phyloP scores from a whole-genome alignment of 2,797 vertebrate species.

The Anas capensis region DNA sequence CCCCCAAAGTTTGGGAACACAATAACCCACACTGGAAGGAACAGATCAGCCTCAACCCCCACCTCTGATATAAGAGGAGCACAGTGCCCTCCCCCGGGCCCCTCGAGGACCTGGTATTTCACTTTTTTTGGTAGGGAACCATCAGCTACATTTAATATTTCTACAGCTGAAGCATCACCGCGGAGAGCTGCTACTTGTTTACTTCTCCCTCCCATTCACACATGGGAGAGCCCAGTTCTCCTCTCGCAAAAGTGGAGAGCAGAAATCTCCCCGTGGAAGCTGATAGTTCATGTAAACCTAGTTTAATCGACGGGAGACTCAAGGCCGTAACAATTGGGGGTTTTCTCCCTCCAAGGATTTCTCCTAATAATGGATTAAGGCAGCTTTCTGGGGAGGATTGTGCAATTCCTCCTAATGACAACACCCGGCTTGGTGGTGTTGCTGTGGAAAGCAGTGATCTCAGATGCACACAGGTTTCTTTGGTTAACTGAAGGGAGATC shows the following conservation, averaged over 20 bases:
- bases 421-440: background rate
- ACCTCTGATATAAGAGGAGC: background rate
- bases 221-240: accelerated
- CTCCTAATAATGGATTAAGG: background rate
- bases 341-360: background rate
- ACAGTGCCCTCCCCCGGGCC: background rate
- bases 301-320: background rate
- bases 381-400: background rate
- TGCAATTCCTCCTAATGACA: background rate
- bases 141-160: background rate
- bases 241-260: accelerated
- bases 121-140: conserved; percentile 2
- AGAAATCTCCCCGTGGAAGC: background rate
- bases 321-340: background rate
- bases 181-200: background rate
- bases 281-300: accelerated
- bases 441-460: background rate
- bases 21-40: background rate
- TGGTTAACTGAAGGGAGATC: conserved; percentile 59
- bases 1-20: background rate
- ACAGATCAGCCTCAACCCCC: background rate
- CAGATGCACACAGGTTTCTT: background rate
- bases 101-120: background rate
- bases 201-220: background rate
- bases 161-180: background rate